phyloP scores from a whole-genome alignment of 35 echinoderm and acorn worm species.

The Heliocidaris erythrogramma region DNA sequence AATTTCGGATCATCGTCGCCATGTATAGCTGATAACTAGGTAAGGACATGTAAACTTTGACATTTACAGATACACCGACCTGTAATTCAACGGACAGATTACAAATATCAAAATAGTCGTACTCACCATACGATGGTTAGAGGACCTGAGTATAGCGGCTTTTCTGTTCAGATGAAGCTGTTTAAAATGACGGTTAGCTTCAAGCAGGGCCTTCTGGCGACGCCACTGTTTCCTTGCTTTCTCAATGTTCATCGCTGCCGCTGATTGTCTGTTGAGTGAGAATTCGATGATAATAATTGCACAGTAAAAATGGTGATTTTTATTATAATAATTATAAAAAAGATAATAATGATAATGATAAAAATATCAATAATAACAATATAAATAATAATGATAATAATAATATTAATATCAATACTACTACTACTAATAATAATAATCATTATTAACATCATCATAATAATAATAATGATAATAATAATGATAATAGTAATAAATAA shows the following conservation, averaged over 20 bases:
- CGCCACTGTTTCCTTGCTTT: neutral
- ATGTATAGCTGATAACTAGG: too few species aligned
- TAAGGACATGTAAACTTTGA: too few species aligned
- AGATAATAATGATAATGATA: neutral
- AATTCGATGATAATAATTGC: neutral
- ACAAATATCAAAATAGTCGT: neutral
- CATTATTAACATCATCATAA: neutral
- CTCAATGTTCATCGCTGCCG: neutral
- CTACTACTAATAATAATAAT: neutral
- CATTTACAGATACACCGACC: too few species aligned
- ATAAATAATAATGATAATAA: neutral
- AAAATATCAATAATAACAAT: neutral
- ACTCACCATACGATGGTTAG: neutral
- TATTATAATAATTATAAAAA: neutral
- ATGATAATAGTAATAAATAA: too few species aligned
- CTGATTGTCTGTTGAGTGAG: neutral
- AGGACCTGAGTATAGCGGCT: neutral
- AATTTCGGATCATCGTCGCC: too few species aligned
- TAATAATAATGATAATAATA: too few species aligned
- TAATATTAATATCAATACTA: neutral
- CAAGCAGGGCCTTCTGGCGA: neutral
- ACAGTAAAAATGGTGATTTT: conserved; percentile 22
- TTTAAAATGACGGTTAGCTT: neutral
- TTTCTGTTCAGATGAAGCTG: conserved; percentile 7
- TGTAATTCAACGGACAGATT: too few species aligned